phyloP scores from a whole-genome alignment of 1,140 invertebrate species.

The Pseudomyrmex concolor region DNA sequence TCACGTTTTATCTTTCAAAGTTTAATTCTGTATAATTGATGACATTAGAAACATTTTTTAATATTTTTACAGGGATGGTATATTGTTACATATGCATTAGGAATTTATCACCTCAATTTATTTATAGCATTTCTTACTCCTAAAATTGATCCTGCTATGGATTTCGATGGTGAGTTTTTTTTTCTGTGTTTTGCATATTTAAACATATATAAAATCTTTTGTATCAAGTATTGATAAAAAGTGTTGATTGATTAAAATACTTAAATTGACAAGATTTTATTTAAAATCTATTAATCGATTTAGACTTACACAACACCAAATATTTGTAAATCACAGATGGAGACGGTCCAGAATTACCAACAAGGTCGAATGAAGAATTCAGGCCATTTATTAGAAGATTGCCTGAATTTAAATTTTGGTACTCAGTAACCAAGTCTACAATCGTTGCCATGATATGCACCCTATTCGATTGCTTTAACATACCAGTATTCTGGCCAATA shows the following conservation, averaged over 20 bases:
- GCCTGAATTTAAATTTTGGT: slow-evolving; percentile 99
- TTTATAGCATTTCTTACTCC: slow-evolving; percentile 99
- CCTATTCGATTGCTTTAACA: slow-evolving; percentile 99
- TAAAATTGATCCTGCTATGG: slow-evolving; percentile 98
- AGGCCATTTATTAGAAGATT: slow-evolving; percentile 98
- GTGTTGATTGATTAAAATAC: neutral
- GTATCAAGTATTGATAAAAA: too few relatives aligned
- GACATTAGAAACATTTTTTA: neutral
- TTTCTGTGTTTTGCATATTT: slow-evolving; percentile 9
- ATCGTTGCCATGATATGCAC: slow-evolving; percentile 96
- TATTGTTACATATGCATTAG: slow-evolving; percentile 99
- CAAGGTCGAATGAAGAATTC: slow-evolving; percentile 98
- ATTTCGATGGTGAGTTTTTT: slow-evolving; percentile 92
- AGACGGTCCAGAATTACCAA: slow-evolving; percentile 96
- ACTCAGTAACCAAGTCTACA: slow-evolving; percentile 98
- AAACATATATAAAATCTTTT: neutral
- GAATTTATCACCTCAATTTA: slow-evolving; percentile 99
- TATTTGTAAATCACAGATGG: slow-evolving; percentile 86
- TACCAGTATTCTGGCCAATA: slow-evolving; percentile 99
- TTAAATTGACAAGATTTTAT: neutral
- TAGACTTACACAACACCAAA: neutral
- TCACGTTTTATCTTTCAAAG: neutral
- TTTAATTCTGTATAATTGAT: neutral
- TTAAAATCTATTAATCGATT: neutral
- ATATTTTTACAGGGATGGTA: slow-evolving; percentile 96